Base-by-base conservation (phyloP, 1,140 invertebrate genomes). In the Ceratosolen solmsi region DNA sequence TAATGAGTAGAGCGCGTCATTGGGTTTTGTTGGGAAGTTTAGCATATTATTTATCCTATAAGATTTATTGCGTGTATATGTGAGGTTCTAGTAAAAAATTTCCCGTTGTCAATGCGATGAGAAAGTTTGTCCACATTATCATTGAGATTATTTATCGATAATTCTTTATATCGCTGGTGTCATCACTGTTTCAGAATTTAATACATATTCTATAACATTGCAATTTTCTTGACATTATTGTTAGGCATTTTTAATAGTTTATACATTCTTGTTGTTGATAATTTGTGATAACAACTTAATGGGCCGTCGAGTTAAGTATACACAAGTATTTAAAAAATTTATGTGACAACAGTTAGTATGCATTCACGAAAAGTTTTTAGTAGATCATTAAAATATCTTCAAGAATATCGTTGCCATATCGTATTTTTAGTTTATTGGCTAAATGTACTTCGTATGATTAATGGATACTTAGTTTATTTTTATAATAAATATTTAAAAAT, bases 341-440 rank as follows among this genome's bases (percentile, higher is more conserved):
- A 79, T 79, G 77, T 79, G 77, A 79, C 77, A 71, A 58, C 46
- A 5, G 13, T n/a, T n/a, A n/a, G 13, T 60, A 38, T 27, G 65
- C 25, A 41, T 41, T 25, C 3, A n/a, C 70, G 65, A 71, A 71
- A 71, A 71, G 30, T 58, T 79, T 78, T 79, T 71, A 79, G 77
- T 58, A 58, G 65, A 46, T 68, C 65, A 71, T 79, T 79, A 79
- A 79, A 56, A 79, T 79, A 36, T 79, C 51, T 68, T n/a, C 13
- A 68, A 68, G 13, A 11, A 41, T 71, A 58, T 38, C 54, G 65
- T 79, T 33, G n/a, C 68, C 3, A 5, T 79, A 71, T 71, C 65
- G 49, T 79, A 71, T 79, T 56, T 79, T 79, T 54, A 79, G 20
- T 79, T 79, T 79, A 79, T 71, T 79, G 22, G 46, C 27, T 25